These are phyloP conservation scores for Brenthis hecate DNA, from an alignment of 2,888 invertebrate species.

Conservation along the genomic window DNA sequence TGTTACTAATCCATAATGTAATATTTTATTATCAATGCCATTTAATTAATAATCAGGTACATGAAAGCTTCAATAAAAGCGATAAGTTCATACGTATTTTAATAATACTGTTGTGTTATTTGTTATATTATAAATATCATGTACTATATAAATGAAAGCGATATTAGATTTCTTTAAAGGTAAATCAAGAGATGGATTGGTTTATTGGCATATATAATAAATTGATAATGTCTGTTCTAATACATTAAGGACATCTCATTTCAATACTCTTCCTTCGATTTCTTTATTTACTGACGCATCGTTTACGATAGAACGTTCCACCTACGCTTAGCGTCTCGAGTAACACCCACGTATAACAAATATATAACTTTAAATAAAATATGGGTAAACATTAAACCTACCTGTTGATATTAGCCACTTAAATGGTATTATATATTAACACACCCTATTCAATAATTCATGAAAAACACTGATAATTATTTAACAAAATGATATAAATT, in stretches of 20 bases:
- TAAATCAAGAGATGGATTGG: too few relatives aligned
- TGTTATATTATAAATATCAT: too few relatives aligned
- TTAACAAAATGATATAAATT: neutral
- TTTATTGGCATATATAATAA: neutral
- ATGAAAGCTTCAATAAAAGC: neutral
- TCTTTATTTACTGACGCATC: constrained; percentile 53
- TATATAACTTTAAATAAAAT: constrained; percentile 28
- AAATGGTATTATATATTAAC: constrained; percentile 23
- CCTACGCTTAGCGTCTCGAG: constrained; percentile 70
- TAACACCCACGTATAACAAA: constrained; percentile 64
- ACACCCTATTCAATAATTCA: constrained; percentile 26
- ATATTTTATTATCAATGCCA: too few relatives aligned
- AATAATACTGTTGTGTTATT: too few relatives aligned
- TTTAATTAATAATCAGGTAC: neutral
- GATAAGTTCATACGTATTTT: neutral
- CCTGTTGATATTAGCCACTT: constrained; percentile 62
- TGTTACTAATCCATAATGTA: too few relatives aligned
- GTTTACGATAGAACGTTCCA: constrained; percentile 64
- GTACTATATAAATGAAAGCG: too few relatives aligned
- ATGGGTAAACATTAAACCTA: constrained; percentile 56
- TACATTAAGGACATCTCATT: constrained; percentile 4
- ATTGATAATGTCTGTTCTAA: neutral
- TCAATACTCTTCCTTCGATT: constrained; percentile 24
- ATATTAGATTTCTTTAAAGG: too few relatives aligned
- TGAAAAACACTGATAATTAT: constrained; percentile 4